Evolutionary conservation across 2,888 invertebrate genomes (phyloP).

Genomic region (Amblyteles armatorius): DNA sequence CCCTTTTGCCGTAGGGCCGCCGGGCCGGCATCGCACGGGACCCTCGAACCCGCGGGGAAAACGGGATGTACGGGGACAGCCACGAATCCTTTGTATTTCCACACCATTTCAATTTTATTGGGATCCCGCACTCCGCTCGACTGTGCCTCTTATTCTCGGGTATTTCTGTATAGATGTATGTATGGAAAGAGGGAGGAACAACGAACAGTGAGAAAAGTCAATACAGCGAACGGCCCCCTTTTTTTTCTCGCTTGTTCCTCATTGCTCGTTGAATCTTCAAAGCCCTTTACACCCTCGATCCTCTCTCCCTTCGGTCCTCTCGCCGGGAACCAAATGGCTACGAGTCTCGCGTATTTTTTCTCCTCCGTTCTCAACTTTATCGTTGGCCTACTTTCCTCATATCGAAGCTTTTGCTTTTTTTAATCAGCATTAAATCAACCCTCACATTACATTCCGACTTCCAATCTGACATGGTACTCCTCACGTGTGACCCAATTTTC

Average conservation of each 20-base stretch:
- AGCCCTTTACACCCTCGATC: constrained; percentile 27
- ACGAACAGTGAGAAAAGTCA: constrained; percentile 62
- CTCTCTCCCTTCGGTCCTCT: constrained; percentile 7
- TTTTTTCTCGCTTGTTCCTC: constrained; percentile 49
- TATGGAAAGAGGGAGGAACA: constrained; percentile 50
- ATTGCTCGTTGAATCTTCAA: constrained; percentile 60
- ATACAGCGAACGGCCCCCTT: constrained; percentile 57
- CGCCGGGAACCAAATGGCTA: constrained; percentile 44
- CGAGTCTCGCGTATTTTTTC: constrained; percentile 43
- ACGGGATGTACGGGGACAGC: constrained; percentile 21
- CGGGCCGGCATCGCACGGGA: constrained; percentile 31
- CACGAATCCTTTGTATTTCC: constrained; percentile 63
- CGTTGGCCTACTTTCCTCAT: constrained; percentile 32
- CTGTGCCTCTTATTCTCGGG: constrained; percentile 41
- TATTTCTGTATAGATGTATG: constrained; percentile 5
- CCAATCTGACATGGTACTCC: neutral
- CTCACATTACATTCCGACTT: neutral
- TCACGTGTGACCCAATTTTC: neutral
- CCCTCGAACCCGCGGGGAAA: constrained; percentile 30
- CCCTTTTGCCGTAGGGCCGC: constrained; percentile 41
- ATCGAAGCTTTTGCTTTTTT: constrained; percentile 35
- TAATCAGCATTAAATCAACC: constrained; percentile 39
- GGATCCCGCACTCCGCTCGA: constrained; percentile 51
- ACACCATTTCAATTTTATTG: constrained; percentile 66
- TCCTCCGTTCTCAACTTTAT: constrained; percentile 52